A percentile compares a stretch with the other conserved stretches of the same genome.
These are phyloP conservation scores for Hirtodrosophila duncani DNA, from an alignment of 2,888 invertebrate species.

Conservation along the genomic window DNA sequence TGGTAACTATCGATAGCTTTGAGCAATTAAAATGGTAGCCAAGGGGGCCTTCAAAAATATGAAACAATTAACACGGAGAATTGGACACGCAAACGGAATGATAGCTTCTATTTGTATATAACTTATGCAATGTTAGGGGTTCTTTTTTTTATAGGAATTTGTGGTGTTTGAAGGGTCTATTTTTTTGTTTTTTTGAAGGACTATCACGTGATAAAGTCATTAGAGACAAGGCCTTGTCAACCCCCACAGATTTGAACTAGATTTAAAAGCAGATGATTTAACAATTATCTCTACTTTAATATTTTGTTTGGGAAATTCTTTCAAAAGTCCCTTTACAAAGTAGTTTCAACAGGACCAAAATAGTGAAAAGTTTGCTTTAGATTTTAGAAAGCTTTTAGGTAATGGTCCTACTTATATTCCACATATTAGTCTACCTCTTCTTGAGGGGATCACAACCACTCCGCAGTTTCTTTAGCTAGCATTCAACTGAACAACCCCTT, in stretches of 20 bases:
- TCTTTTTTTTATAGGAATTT: not conserved
- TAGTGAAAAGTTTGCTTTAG: too few relatives aligned
- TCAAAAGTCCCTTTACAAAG: too few relatives aligned
- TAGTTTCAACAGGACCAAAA: too few relatives aligned
- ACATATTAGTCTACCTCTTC: too few relatives aligned
- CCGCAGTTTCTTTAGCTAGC: too few relatives aligned
- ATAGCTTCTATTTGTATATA: constrained; percentile 30
- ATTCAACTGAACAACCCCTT: too few relatives aligned
- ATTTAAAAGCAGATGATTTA: not conserved
- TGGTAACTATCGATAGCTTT: constrained; percentile 30
- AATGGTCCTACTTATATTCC: too few relatives aligned
- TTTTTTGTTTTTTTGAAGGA: constrained; percentile 1
- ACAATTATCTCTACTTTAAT: too few relatives aligned
- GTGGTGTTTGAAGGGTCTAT: not conserved
- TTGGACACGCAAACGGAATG: constrained; percentile 53
- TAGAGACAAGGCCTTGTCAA: constrained; percentile 29
- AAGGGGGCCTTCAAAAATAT: constrained; percentile 67
- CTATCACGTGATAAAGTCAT: constrained; percentile 58
- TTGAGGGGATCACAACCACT: too few relatives aligned
- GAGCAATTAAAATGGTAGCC: constrained; percentile 60
- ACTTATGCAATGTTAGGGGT: constrained; percentile 53
- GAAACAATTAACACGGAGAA: constrained; percentile 72
- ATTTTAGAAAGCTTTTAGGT: too few relatives aligned
- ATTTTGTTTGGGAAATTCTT: too few relatives aligned
- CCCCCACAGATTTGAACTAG: constrained; percentile 17